Percentiles rank a stretch among this genome's conserved stretches.
Evolutionary conservation across 2,113 vertebrate genomes (phyloP).

Genomic region (Mixornis gularis): DNA sequence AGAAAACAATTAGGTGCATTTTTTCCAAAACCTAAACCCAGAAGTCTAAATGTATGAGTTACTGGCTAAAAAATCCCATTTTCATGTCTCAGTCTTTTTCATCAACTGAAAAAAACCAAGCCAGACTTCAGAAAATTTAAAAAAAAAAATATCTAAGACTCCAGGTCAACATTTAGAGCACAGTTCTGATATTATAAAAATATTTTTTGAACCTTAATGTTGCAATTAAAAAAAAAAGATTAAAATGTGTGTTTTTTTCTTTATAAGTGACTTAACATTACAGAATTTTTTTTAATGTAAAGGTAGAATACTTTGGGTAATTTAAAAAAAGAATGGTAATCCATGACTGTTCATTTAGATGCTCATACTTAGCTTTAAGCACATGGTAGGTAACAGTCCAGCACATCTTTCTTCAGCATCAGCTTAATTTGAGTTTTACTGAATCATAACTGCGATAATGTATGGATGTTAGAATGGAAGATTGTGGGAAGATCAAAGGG

Average conservation of each 20-base stretch:
- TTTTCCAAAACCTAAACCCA: conserved; percentile 77
- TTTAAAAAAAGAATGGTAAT: neutral
- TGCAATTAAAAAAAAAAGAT: neutral
- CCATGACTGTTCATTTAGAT: neutral
- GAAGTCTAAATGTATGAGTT: conserved; percentile 73
- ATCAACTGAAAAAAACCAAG: conserved; percentile 30
- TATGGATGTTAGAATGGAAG: neutral
- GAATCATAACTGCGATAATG: neutral
- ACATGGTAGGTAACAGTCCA: neutral
- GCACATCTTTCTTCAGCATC: neutral
- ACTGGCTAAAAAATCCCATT: conserved; percentile 69
- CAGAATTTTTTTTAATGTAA: neutral
- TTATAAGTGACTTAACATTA: neutral
- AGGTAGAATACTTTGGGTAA: neutral
- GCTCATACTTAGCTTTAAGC: neutral
- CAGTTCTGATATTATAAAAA: neutral
- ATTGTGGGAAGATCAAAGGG: neutral
- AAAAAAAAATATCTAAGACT: neutral
- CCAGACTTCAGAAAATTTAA: conserved; percentile 43
- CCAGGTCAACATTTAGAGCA: conserved; percentile 10
- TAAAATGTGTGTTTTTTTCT: neutral
- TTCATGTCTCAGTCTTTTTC: conserved; percentile 61
- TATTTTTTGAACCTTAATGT: neutral
- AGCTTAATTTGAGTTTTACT: neutral
- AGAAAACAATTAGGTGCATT: conserved; percentile 80